Conservation (phyloP, 2,888 invertebrate species). For the Helicoverpa assulta region DNA sequence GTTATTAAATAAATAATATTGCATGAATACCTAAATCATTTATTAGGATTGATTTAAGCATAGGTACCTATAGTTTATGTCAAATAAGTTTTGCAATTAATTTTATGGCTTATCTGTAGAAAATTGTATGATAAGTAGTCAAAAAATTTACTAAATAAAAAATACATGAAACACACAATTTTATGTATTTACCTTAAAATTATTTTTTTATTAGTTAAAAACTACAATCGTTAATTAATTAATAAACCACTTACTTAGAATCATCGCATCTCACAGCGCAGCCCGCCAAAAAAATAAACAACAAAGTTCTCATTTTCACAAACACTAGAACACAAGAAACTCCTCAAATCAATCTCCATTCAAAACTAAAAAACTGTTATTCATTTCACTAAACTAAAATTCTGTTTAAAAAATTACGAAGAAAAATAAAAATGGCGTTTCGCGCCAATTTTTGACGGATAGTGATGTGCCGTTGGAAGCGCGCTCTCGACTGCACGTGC, state of each 20-base stretch:
- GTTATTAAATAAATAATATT: too few species aligned
- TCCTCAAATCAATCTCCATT: conserved; percentile 33
- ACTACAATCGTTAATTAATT: neutral
- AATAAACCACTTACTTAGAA: conserved; percentile 72
- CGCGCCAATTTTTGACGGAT: conserved; percentile 70
- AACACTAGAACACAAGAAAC: conserved; percentile 45
- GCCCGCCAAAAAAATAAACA: conserved; percentile 76
- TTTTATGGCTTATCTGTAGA: too few species aligned
- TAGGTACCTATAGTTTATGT: too few species aligned
- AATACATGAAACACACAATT: too few species aligned
- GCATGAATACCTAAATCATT: conserved; percentile 9
- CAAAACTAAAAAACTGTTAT: neutral
- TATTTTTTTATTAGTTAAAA: too few species aligned
- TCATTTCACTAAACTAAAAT: conserved; percentile 3
- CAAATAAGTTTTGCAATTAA: too few species aligned
- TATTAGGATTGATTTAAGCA: neutral
- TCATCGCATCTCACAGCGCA: conserved; percentile 80
- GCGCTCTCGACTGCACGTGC: conserved; percentile 70
- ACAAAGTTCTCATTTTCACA: conserved; percentile 72
- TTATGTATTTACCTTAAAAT: neutral
- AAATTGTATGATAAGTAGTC: too few species aligned
- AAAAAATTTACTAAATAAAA: too few species aligned
- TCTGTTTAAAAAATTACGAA: neutral
- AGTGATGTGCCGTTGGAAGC: conserved; percentile 60
- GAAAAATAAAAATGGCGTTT: conserved; percentile 45